phyloP scores from a whole-genome alignment of 2,797 vertebrate genomes.

The Neoniphon sammara region DNA sequence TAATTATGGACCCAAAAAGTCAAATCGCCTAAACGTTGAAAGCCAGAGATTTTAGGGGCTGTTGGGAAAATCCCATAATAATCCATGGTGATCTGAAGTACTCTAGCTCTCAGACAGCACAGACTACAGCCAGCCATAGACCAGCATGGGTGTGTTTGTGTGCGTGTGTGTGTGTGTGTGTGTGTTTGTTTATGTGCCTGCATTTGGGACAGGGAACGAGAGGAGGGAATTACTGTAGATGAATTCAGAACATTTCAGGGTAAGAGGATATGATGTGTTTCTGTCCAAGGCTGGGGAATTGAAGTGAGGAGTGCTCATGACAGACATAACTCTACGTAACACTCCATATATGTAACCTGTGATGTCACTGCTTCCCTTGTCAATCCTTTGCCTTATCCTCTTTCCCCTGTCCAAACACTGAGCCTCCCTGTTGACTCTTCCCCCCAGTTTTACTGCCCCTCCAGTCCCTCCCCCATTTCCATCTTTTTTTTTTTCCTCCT shows the following conservation, averaged over 20 bases:
- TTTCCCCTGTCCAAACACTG: slow-evolving; percentile 37
- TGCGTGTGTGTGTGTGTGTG: slow-evolving; percentile 45
- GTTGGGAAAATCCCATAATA: slow-evolving; percentile 75
- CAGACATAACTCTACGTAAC: slow-evolving; percentile 9
- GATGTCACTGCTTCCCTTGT: slow-evolving; percentile 48
- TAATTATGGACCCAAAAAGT: slow-evolving; percentile 73
- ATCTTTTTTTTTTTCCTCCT: slow-evolving; percentile 30
- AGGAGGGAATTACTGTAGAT: slow-evolving; percentile 67
- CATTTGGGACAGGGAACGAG: slow-evolving; percentile 41
- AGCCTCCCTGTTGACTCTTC: slow-evolving; percentile 8
- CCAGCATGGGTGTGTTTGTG: slow-evolving; percentile 44
- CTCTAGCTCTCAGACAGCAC: slow-evolving; percentile 61
- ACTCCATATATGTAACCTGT: slow-evolving; percentile 42
- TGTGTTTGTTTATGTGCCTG: slow-evolving; percentile 41
- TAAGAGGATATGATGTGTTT: slow-evolving; percentile 61
- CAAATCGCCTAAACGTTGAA: slow-evolving; percentile 72
- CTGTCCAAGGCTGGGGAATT: slow-evolving; percentile 55
- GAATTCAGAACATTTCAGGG: slow-evolving; percentile 64
- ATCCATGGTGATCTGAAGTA: slow-evolving; percentile 72
- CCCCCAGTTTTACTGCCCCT: slow-evolving; percentile 24
- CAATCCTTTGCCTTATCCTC: slow-evolving; percentile 22
- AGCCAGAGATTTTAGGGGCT: slow-evolving; percentile 71
- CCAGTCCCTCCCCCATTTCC: slow-evolving; percentile 3
- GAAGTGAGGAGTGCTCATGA: slow-evolving; percentile 38
- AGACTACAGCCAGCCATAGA: slow-evolving; percentile 57